Base-by-base conservation (phyloP, 2,113 vertebrate species). In the Speoplatyrhinus poulsoni region DNA sequence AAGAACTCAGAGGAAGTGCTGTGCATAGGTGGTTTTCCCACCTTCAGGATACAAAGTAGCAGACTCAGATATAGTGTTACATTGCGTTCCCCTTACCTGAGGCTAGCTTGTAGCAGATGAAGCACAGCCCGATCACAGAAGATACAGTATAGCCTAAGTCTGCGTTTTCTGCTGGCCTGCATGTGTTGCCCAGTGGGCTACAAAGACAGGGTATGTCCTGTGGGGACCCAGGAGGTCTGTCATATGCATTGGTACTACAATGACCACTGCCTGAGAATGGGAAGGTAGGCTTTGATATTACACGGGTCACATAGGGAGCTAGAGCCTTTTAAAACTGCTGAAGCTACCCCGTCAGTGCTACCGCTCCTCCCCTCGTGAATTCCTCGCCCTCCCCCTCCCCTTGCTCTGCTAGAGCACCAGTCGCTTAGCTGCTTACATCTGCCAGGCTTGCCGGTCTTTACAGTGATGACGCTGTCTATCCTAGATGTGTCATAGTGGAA, bases 241-340 rank as follows among this genome's bases (percentile, higher is more conserved):
- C 77, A 88, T 90, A 92, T 93, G 90, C 89, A 90, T 78, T 6
- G 26, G 47, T 65, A 75, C 81, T 72, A 87, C 89, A 92, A 92
- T 89, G 90, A 84, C 58, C 77, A 71, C 85, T 85, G 89, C 89
- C 87, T 89, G 85, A 83, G 91, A 87, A 88, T 91, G 90, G 79
- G 81, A 73, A 85, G 84, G 74, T 72, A 72, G 81, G 80, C 89
- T 93, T 92, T 93, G 92, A 93, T 93, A 86, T 81, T 87, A 93
- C 92, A 93, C 89, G 89, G 82, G 70, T 91, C 90, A 87, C 85
- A 88, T 83, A 85, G 87, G 87, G 90, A 90, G 83, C 77, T 72
- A 53, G 81, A 79, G 84, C 77, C 77, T 82, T 88, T 90, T 68
- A 90, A 87, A 87, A 67, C 79, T 71, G 70, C 75, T 65, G 64